Evolutionary conservation across 2,888 invertebrate species (phyloP), one percentile per base, ranked within the genome.

Genomic region (Diachrysia chrysitis): DNA sequence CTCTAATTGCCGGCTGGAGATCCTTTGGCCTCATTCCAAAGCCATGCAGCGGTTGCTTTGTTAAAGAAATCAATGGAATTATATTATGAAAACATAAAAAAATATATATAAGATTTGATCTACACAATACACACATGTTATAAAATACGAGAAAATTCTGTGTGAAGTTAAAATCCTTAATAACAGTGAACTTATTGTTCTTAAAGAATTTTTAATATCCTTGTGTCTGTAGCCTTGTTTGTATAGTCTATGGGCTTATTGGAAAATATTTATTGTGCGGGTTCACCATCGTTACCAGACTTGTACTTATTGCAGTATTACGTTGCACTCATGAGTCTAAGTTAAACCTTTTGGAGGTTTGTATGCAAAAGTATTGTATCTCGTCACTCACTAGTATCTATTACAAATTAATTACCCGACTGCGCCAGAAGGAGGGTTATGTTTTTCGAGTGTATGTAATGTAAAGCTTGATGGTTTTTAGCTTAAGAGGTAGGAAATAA

Each of bases 11-110:
- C 76, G 70, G 66, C 77, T 74, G 54, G 59, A 65, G 69, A 78
- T 78, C 76, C 73, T 77, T 79, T 85, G 85, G 85, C 83, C 59
- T 66, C 66, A 78, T 60, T 81, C 85, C 85, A 85, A 82, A 78
- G 66, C 73, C 68, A 61, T 79, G 74, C 82, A 80, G 78, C 56
- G 69, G 76, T 48, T 58, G 58, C 63, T 59, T 48, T 53, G 42
- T 48, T 37, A 55, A 66, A 63, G 25, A 70, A 68, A 66, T 68
- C 65, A 69, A 76, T 75, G 62, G 63, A 76, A 60, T 77, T 76
- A 79, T 78, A 79, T 78, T 64, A 66, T 57, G 21, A 46, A 66
- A 60, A 6, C n/a, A 16, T 0, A n/a, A n/a, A 42, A n/a, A n/a
- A 42, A 42, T n/a, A n/a, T 6, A n/a, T n/a, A 42, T n/a, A n/a